Conservation (phyloP, 2,113 vertebrate genomes). For the Pungitius pungitius region DNA sequence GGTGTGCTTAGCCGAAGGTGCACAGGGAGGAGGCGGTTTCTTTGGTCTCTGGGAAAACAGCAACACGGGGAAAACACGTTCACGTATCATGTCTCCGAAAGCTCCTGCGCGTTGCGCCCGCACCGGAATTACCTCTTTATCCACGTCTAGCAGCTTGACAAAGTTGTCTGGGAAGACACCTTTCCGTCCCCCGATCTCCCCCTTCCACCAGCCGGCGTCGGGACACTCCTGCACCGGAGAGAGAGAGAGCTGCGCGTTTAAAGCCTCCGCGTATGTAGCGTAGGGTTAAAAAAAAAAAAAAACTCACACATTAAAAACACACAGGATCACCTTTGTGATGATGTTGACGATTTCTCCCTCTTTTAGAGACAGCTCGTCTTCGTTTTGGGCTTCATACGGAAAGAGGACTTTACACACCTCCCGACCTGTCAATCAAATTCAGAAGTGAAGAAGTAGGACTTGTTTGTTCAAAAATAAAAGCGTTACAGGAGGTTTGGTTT, state of each 20-base stretch:
- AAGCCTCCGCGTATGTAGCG: background rate
- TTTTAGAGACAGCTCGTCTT: constrained; percentile 95
- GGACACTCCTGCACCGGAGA: constrained; percentile 87
- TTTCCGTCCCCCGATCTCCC: constrained; percentile 89
- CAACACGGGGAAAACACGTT: background rate
- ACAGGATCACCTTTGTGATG: constrained; percentile 90
- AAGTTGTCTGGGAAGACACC: constrained; percentile 99
- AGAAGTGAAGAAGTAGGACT: background rate
- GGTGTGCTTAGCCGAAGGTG: constrained; percentile 87
- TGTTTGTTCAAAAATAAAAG: no score
- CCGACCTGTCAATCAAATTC: constrained; percentile 81
- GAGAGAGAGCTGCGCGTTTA: background rate
- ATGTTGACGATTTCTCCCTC: constrained; percentile 95
- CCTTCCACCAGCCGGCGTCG: constrained; percentile 98
- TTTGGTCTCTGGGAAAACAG: constrained; percentile 91
- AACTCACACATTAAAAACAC: no score
- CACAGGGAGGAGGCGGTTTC: constrained; percentile 95
- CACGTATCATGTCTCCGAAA: background rate
- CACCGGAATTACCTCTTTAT: constrained; percentile 88
- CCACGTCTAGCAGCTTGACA: constrained; percentile 94
- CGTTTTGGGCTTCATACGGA: constrained; percentile 95
- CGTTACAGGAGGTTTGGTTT: no score
- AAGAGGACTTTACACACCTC: constrained; percentile 98
- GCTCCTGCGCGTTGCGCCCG: background rate
- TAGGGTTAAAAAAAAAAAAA: no score